Percentiles rank a stretch among this genome's conserved stretches.
Evolutionary conservation across 2,888 invertebrate genomes (phyloP).

Genomic region (Sarcophaga caerulescens): DNA sequence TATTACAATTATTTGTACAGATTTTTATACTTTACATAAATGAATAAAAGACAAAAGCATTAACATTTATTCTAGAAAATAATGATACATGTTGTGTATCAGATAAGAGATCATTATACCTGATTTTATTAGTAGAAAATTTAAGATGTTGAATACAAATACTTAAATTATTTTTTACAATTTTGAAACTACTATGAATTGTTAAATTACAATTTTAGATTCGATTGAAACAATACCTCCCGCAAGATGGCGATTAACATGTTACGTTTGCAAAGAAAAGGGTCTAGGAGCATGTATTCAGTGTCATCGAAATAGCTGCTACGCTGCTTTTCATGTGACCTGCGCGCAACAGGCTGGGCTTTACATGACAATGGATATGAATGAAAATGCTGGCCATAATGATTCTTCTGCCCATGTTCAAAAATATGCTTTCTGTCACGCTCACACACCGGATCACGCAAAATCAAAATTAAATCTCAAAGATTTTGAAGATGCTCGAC

Average conservation of each 20-base stretch:
- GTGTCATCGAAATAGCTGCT: slow-evolving; percentile 97
- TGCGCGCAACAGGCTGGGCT: slow-evolving; percentile 97
- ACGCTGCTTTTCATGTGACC: slow-evolving; percentile 99
- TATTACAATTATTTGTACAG: too few relatives aligned
- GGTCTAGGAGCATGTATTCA: slow-evolving; percentile 98
- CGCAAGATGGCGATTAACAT: slow-evolving; percentile 97
- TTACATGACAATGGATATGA: slow-evolving; percentile 96
- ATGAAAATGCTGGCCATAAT: slow-evolving; percentile 85
- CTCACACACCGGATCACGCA: slow-evolving; percentile 86
- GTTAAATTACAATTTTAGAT: slow-evolving; percentile 82
- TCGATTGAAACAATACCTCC: slow-evolving; percentile 97
- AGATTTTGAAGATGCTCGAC: slow-evolving; percentile 85
- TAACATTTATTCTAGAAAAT: too few relatives aligned
- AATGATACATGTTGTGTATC: too few relatives aligned
- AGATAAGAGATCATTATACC: too few relatives aligned
- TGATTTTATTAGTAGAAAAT: too few relatives aligned
- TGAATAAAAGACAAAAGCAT: too few relatives aligned
- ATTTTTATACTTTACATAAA: too few relatives aligned
- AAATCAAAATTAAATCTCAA: slow-evolving; percentile 81
- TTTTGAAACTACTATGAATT: too few relatives aligned
- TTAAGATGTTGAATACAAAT: too few relatives aligned
- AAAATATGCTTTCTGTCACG: slow-evolving; percentile 97
- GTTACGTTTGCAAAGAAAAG: slow-evolving; percentile 97
- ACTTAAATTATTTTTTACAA: too few relatives aligned
- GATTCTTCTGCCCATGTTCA: slow-evolving; percentile 91